phyloP scores from a whole-genome alignment of 2,888 invertebrate genomes.

The Choristoneura rosaceana region DNA sequence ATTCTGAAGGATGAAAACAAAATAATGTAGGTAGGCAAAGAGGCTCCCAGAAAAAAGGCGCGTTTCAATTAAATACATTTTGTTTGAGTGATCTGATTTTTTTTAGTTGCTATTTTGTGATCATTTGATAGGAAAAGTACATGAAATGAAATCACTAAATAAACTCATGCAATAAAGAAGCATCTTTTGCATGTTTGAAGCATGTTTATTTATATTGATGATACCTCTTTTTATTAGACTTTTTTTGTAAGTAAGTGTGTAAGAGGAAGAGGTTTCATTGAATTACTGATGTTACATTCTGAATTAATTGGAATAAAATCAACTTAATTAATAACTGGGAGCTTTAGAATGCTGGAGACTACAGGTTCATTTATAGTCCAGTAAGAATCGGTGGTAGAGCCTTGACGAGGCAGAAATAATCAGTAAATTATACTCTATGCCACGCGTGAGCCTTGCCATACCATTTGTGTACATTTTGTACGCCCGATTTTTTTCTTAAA shows the following conservation, averaged over 20 bases:
- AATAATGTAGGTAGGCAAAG: background rate
- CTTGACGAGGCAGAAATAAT: background rate
- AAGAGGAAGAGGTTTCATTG: background rate
- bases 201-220: too few relatives aligned
- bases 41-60: background rate
- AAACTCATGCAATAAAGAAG: too few relatives aligned
- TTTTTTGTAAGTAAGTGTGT: background rate
- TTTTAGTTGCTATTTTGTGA: background rate
- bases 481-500: constrained; percentile 11
- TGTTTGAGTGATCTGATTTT: background rate
- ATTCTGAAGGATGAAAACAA: background rate
- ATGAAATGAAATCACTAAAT: too few relatives aligned
- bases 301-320: background rate
- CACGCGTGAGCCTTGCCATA: constrained; percentile 23
- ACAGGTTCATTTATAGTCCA: background rate
- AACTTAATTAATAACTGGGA: background rate
- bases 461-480: constrained; percentile 13
- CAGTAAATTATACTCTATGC: background rate
- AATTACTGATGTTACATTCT: background rate
- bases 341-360: background rate
- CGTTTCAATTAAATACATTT: background rate
- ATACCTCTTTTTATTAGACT: background rate
- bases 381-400: background rate
- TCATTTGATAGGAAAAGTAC: too few relatives aligned
- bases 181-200: background rate